Evolutionary conservation across 2,113 vertebrate genomes (phyloP), one percentile per base, ranked within the genome.

Genomic region (Martes martes): DNA sequence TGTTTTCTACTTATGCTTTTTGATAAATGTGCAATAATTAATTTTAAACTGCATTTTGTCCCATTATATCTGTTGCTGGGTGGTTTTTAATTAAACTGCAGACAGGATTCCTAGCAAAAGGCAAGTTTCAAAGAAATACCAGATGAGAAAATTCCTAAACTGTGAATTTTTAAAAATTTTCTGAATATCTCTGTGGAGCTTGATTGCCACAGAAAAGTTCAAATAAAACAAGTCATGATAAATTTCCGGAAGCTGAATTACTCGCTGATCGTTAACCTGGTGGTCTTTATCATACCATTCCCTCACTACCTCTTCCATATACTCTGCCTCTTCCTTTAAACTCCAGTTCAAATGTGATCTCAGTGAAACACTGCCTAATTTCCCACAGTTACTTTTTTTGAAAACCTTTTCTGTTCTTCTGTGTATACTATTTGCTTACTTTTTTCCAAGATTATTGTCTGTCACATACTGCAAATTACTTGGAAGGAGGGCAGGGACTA

Each of bases 81-180:
- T 19, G 5, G 14, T 71, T 90, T 88, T 88, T 91, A 76, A 92
- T 71, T 95, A 81, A 59, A 95, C 5, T 91, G 86, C 9, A 92
- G 80, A 23, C 14, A 90, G 24, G 42, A 96, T 94, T 96, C 33
- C 91, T 39, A 78, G 31, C 33, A 82, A 91, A 16, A 83, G 28
- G 7, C 24, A 82, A 47, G 19, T 90, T 92, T 95, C 76, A 76
- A 36, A 96, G 61, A 96, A 95, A 94, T 8, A n/a, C 4, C 21
- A 89, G 21, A 74, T 86, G 24, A 94, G 45, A 85, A 92, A 85
- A 78, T 88, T 84, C 39, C 57, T 81, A 36, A 86, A 2, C 1
- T 74, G 36, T 80, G 31, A 86, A 86, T 81, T 93, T 47, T 2
- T 39, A 73, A 86, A 63, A 33, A 16, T 13, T 50, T 52, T 86